These are phyloP conservation scores for Gadopsis marmoratus DNA, from an alignment of 2,797 vertebrate genomes.

Conservation along the genomic window DNA sequence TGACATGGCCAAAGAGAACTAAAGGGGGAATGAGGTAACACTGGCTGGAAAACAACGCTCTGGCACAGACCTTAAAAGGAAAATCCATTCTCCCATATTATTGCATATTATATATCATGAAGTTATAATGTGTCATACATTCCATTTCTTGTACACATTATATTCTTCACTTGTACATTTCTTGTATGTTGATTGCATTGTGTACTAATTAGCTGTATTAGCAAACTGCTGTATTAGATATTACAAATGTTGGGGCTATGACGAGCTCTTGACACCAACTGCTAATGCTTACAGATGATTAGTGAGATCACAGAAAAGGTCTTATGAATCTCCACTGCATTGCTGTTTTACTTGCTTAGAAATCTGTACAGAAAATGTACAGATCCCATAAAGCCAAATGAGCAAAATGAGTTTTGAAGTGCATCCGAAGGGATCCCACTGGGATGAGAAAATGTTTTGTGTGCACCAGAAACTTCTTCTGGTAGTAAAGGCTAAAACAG, in stretches of 20 bases:
- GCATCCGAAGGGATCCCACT: too few species aligned
- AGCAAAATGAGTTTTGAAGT: too few species aligned
- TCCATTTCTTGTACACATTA: not conserved
- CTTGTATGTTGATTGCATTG: not conserved
- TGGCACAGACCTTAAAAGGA: conserved; percentile 44
- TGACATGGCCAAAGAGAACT: conserved; percentile 73
- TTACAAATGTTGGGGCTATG: not conserved
- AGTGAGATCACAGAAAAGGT: not conserved
- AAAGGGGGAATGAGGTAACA: conserved; percentile 68
- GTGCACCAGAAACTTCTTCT: too few species aligned
- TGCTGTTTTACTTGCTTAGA: not conserved
- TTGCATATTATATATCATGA: conserved; percentile 12
- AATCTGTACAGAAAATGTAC: not conserved
- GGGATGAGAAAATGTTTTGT: too few species aligned
- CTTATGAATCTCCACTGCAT: not conserved
- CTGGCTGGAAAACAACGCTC: conserved; percentile 59
- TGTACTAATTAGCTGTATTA: not conserved
- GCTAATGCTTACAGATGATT: not conserved
- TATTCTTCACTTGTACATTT: not conserved
- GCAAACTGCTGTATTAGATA: not conserved
- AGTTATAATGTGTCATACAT: not conserved
- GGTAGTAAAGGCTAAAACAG: too few species aligned
- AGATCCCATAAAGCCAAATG: too few species aligned
- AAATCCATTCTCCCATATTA: conserved; percentile 29
- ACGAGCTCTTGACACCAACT: not conserved